Evolutionary conservation across 2,797 vertebrate genomes (phyloP), one percentile per base, ranked within the genome.

Genomic region (Fringilla coelebs): DNA sequence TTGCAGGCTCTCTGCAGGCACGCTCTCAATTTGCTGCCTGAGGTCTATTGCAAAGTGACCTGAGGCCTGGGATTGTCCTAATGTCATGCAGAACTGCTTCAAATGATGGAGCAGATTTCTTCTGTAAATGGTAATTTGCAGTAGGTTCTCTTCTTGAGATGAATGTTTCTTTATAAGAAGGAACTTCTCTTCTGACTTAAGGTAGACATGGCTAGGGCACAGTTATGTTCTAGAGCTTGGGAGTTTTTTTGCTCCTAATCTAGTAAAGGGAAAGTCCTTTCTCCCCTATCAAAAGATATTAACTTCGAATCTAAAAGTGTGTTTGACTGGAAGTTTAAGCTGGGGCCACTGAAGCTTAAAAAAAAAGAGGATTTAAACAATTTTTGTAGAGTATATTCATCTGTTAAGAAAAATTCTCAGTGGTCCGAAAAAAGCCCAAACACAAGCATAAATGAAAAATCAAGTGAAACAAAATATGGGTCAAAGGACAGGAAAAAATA

Each of bases 21-120:
- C 0, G 0, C 19, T 76, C 26, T 32, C 31, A 34, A 0, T 52
- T 55, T 29, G 13, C 57, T 71, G 11, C 10, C 21, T 41, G 79
- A 22, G 5, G 16, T 71, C 29, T 13, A 1, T 34, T 48, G 41
- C 32, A 38, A 52, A 41, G 34, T 52, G 13, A 19, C 10, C 34
- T 34, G 70, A 18, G 41, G 19, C 43, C 15, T 77, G 43, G 20
- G 13, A 3, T 61, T 86, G n/a, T 13, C 22, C 9, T 19, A 1
- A 2, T 51, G 28, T 24, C 58, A 34, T 16, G 15, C 46, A 65
- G 41, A 88, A 51, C 34, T 5, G 4, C 51, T 72, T 84, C 28
- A 85, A 82, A 36, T 14, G 11, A 34, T 67, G 36, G 16, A 91
- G 10, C 16, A 60, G 19, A 34, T 90, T 73, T 45, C 20, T 72